Evolutionary conservation across 2,888 invertebrate genomes (phyloP), one percentile per base, ranked within the genome.

Genomic region (Eustalomyia histrio): DNA sequence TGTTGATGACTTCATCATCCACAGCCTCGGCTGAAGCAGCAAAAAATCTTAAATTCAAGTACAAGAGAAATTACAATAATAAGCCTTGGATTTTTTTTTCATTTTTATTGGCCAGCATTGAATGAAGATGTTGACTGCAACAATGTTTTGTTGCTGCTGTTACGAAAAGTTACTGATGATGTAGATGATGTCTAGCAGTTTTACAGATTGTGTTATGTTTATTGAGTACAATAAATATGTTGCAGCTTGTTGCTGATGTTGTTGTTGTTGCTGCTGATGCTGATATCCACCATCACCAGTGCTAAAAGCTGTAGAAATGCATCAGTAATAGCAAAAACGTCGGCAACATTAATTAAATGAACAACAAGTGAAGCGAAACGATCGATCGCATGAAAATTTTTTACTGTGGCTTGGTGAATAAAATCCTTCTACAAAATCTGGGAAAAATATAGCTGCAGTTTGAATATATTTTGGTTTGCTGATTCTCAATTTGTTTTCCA

Each of bases 1-100:
- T 63, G 43, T 39, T 80, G 80, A 80, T 80, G 80, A 80, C 80
- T 80, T 80, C 68, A 76, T 76, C 60, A 35, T 35, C n/a, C 29
- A 24, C 64, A 65, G 39, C 12, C 29, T 29, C 29, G 7, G 29
- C 5, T 2, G 2, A 29, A 6, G 29, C 7, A 29, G 7, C 29
- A 6, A 7, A 29, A 7, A 24, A 24, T 2, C 24, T 24, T 3
- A 24, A 24, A 29, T 29, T 29, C 29, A 29, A 29, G 7, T 29
- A 3, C 29, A 39, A 39, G 39, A 47, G 21, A 64, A 71, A 76
- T 57, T 63, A 58, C 63, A 39, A 10, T 21, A 64, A 52, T 29
- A 53, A 69, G 58, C 69, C 76, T 69, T 64, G 76, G 29, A 50
- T 71, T 71, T 69, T 64, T 50, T 29, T 43, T 64, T 58, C 7